Percentiles rank a stretch among this genome's conserved stretches.
Conservation (phyloP, 2,888 invertebrate species). For the Temnothorax rugatulus region DNA sequence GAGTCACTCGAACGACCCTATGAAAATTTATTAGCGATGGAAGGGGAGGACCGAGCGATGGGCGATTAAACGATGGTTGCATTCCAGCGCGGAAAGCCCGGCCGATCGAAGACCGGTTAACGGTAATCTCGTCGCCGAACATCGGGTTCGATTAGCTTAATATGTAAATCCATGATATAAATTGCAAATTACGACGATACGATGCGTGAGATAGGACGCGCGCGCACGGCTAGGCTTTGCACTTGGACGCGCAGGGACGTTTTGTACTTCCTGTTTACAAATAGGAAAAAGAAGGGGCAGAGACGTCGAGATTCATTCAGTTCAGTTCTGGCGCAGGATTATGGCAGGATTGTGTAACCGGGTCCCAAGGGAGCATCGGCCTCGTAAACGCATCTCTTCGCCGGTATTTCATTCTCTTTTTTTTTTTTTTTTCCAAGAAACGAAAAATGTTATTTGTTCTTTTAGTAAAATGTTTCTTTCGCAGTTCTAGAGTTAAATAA, state of each 20-base stretch:
- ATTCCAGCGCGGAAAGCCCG: slow-evolving; percentile 44
- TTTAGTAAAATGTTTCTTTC: background rate
- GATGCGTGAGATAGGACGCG: slow-evolving; percentile 37
- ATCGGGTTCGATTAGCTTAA: slow-evolving; percentile 54
- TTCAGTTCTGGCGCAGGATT: slow-evolving; percentile 22
- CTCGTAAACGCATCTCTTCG: slow-evolving; percentile 23
- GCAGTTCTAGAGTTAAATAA: background rate
- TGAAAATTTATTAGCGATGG: slow-evolving; percentile 57
- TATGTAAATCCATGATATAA: slow-evolving; percentile 72
- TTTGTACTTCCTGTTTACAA: slow-evolving; percentile 44
- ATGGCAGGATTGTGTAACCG: slow-evolving; percentile 23
- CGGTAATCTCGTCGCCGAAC: slow-evolving; percentile 35
- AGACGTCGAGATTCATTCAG: slow-evolving; percentile 13
- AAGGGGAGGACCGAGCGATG: background rate
- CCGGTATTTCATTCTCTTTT: slow-evolving; percentile 3
- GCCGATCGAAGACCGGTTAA: slow-evolving; percentile 35
- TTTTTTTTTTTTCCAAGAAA: background rate
- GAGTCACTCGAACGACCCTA: slow-evolving; percentile 53
- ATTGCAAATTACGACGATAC: slow-evolving; percentile 62
- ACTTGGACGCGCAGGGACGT: slow-evolving; percentile 14
- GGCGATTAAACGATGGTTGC: slow-evolving; percentile 33
- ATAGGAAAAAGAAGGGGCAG: background rate
- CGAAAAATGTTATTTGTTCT: background rate
- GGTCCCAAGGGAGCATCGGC: background rate
- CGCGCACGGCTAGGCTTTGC: slow-evolving; percentile 29